Evolutionary conservation across 1,140 invertebrate genomes (phyloP).

Genomic region (Drosophila rhopaloa): DNA sequence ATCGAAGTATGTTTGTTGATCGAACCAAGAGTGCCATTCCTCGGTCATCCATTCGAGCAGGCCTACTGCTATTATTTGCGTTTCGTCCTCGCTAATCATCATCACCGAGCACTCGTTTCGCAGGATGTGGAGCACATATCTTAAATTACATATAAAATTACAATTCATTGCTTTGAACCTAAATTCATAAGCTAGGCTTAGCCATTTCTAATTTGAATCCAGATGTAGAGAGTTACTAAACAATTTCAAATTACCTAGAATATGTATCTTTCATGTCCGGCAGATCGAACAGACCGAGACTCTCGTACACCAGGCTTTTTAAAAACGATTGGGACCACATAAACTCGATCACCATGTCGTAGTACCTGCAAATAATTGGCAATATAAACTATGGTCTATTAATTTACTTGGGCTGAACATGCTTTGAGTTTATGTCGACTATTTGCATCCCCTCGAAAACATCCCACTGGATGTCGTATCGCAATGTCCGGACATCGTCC

Average conservation of each 20-base stretch:
- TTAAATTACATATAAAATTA: background rate
- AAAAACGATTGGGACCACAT: slow-evolving; percentile 65
- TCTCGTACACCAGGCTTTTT: slow-evolving; percentile 48
- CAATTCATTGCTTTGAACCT: background rate
- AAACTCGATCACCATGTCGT: slow-evolving; percentile 56
- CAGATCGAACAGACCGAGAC: slow-evolving; percentile 44
- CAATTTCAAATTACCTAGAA: background rate
- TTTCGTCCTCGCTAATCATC: slow-evolving; percentile 62
- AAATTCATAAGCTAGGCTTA: too few relatives aligned
- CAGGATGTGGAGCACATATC: slow-evolving; percentile 61
- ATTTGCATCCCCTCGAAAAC: slow-evolving; percentile 43
- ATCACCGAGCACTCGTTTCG: slow-evolving; percentile 67
- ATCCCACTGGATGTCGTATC: slow-evolving; percentile 60
- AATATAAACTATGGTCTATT: background rate
- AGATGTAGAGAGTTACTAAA: too few relatives aligned
- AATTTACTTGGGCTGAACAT: background rate
- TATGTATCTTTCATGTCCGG: slow-evolving; percentile 52
- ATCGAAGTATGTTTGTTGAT: background rate
- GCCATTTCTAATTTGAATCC: too few relatives aligned
- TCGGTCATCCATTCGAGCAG: slow-evolving; percentile 74
- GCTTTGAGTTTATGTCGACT: slow-evolving; percentile 64
- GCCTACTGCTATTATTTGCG: slow-evolving; percentile 52
- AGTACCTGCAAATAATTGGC: slow-evolving; percentile 31
- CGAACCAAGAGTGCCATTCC: slow-evolving; percentile 66
- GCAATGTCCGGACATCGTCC: slow-evolving; percentile 44